Conservation (phyloP, 1,140 invertebrate species). For the Drosophila nigromelanica region DNA sequence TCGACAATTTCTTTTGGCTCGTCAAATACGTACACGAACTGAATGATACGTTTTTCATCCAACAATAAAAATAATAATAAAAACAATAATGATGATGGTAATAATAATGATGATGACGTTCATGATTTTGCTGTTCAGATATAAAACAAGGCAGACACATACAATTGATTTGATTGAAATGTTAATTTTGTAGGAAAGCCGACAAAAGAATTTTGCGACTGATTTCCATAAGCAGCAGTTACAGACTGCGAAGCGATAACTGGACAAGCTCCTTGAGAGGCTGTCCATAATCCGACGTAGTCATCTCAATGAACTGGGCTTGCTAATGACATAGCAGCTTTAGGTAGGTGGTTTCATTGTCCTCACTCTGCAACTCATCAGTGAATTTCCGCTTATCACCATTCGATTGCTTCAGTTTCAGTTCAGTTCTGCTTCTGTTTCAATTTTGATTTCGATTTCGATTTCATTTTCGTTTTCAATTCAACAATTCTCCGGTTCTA, state of each 20-base stretch:
- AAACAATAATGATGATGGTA: constrained; percentile 16
- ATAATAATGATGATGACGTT: constrained; percentile 28
- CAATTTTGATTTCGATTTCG: constrained; percentile 42
- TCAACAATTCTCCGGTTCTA: constrained; percentile 41
- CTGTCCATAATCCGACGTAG: constrained; percentile 44
- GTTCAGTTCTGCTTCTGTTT: constrained; percentile 25
- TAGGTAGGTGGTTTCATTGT: constrained; percentile 14
- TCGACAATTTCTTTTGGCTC: constrained; percentile 66
- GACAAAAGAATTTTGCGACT: constrained; percentile 39
- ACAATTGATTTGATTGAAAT: constrained; percentile 80
- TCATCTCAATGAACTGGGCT: constrained; percentile 44
- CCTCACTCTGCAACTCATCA: constrained; percentile 43
- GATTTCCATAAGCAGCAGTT: constrained; percentile 42
- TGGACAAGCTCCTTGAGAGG: constrained; percentile 36
- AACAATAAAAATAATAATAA: constrained; percentile 27
- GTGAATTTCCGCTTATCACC: constrained; percentile 39
- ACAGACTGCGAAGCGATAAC: constrained; percentile 2
- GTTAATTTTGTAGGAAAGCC: constrained; percentile 63
- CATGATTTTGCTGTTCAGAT: constrained; percentile 47
- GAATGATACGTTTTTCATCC: constrained; percentile 58
- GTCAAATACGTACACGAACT: constrained; percentile 60
- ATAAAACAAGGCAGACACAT: constrained; percentile 79
- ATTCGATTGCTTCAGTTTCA: constrained; percentile 20
- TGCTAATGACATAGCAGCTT: constrained; percentile 35
- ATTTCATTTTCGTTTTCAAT: constrained; percentile 61